phyloP scores from a whole-genome alignment of 2,888 invertebrate genomes.

The Oxycera nigricornis region DNA sequence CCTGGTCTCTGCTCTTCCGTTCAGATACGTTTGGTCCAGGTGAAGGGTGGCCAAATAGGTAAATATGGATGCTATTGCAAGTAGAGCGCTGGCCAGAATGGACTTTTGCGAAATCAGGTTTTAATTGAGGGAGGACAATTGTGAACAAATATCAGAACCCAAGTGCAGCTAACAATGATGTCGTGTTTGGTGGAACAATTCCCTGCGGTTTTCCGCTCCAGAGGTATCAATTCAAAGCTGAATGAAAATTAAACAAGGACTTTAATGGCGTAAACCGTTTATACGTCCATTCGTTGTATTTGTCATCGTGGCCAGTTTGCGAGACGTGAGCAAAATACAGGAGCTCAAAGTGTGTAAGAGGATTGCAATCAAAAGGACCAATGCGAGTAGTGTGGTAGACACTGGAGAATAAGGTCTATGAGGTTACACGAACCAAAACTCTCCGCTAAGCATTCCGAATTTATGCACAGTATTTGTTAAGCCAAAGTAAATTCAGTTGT shows the following conservation, averaged over 20 bases:
- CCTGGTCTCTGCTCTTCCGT: not conserved
- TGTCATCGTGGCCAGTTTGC: constrained; percentile 21
- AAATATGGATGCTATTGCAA: constrained; percentile 21
- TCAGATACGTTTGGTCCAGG: constrained; percentile 21
- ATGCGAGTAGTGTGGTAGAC: not conserved
- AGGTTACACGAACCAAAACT: not conserved
- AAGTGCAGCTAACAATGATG: constrained; percentile 42
- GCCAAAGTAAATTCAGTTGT: constrained; percentile 17
- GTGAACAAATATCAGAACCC: constrained; percentile 40
- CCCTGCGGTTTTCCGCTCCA: constrained; percentile 43
- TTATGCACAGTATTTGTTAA: not conserved
- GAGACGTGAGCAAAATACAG: constrained; percentile 1
- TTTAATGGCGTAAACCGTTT: constrained; percentile 37
- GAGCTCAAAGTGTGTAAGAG: not conserved
- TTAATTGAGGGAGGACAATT: constrained; percentile 45
- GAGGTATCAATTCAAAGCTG: constrained; percentile 44
- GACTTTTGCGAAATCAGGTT: constrained; percentile 42
- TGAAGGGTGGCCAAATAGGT: constrained; percentile 19
- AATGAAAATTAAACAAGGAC: constrained; percentile 44
- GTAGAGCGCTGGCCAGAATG: not conserved
- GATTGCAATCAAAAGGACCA: not conserved
- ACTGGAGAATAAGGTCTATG: not conserved
- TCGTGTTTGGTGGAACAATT: constrained; percentile 43
- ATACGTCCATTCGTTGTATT: constrained; percentile 34
- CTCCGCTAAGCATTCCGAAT: not conserved